These are phyloP conservation scores for Eriosoma lanigerum DNA, from an alignment of 1,140 invertebrate genomes.

Conservation along the genomic window DNA sequence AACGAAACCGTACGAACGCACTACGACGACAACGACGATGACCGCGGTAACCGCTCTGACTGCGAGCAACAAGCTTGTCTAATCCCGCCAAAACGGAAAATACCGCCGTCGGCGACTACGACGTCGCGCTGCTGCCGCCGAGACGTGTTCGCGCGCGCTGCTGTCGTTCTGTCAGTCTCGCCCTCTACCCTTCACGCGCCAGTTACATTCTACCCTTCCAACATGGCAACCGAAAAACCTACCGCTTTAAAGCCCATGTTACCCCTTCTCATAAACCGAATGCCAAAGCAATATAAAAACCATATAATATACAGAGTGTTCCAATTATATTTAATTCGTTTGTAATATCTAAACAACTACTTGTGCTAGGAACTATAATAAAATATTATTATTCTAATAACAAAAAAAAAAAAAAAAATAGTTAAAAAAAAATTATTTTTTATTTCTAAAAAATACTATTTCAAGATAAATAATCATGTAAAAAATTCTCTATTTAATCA, in stretches of 20 bases:
- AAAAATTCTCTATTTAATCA: too few species aligned
- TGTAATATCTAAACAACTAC: too few species aligned
- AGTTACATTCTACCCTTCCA: not conserved
- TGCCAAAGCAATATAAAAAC: too few species aligned
- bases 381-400: too few species aligned
- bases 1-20: not conserved
- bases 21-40: not conserved
- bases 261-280: not conserved
- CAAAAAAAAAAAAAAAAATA: too few species aligned
- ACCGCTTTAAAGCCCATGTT: not conserved
- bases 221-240: not conserved
- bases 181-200: not conserved
- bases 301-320: too few species aligned
- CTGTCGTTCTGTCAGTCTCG: constrained; percentile 12
- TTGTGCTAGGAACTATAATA: too few species aligned
- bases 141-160: constrained; percentile 46
- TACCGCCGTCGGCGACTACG: constrained; percentile 17
- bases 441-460: too few species aligned
- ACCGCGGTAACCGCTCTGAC: not conserved
- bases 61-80: constrained; percentile 44
- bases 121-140: not conserved
- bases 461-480: too few species aligned
- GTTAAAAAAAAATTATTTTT: too few species aligned
- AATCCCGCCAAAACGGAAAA: constrained; percentile 50
- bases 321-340: too few species aligned